A percentile compares a stretch with the other conserved stretches of the same genome.
phyloP scores from a whole-genome alignment of 2,797 vertebrate species.

The Acanthurus leucopareius region DNA sequence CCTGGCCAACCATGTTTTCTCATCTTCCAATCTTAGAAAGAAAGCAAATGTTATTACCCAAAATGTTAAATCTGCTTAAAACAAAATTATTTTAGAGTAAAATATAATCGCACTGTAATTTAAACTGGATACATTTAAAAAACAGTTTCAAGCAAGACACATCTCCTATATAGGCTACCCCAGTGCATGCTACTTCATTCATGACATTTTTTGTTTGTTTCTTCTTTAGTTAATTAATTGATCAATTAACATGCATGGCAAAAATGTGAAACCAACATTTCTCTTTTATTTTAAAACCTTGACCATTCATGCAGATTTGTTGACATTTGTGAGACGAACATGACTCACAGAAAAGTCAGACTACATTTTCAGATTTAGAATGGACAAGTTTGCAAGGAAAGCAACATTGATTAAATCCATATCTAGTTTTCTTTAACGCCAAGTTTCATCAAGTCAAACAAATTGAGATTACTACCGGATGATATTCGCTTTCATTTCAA shows the following conservation, averaged over 20 bases:
- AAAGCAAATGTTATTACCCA: too few species aligned
- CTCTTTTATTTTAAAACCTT: not conserved
- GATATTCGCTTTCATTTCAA: not conserved
- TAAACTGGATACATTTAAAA: not conserved
- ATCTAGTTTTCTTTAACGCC: constrained; percentile 54
- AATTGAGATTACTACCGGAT: not conserved
- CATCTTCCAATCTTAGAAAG: too few species aligned
- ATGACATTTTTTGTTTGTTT: not conserved
- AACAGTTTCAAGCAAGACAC: not conserved
- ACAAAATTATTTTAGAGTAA: too few species aligned
- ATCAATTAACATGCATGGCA: not conserved
- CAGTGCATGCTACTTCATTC: not conserved
- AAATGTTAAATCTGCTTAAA: too few species aligned
- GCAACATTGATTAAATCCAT: constrained; percentile 37
- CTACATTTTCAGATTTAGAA: not conserved
- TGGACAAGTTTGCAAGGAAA: not conserved
- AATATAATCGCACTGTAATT: not conserved
- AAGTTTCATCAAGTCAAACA: not conserved
- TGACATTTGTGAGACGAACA: not conserved
- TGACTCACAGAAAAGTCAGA: not conserved
- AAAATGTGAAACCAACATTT: not conserved
- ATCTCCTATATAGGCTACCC: too few species aligned
- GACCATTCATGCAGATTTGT: not conserved
- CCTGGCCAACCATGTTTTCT: too few species aligned
- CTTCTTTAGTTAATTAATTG: not conserved